Evolutionary conservation across 2,888 invertebrate genomes (phyloP).

Genomic region (Tetranychus piercei): DNA sequence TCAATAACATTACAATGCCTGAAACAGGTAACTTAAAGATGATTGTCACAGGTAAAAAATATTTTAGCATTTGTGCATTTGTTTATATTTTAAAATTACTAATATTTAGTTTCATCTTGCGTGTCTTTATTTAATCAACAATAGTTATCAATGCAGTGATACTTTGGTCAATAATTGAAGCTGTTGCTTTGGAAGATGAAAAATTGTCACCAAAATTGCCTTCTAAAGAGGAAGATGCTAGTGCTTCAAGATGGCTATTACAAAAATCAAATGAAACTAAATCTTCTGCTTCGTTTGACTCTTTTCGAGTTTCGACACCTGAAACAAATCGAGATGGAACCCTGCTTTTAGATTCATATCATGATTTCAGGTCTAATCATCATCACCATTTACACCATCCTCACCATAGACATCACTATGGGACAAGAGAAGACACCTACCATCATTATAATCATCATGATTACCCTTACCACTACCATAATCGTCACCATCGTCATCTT

Average conservation of each 20-base stretch:
- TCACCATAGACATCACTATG: neutral
- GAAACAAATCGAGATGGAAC: neutral
- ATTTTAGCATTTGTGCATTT: too few species aligned
- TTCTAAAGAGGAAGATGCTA: too few species aligned
- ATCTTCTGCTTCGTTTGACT: neutral
- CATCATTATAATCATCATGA: neutral
- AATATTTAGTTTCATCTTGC: neutral
- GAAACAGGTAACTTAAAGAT: too few species aligned
- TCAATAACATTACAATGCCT: too few species aligned
- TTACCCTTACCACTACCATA: neutral
- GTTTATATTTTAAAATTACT: neutral
- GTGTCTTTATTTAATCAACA: too few species aligned
- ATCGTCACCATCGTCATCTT: neutral
- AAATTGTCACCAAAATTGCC: too few species aligned
- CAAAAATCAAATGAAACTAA: constrained; percentile 1
- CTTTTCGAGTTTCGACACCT: constrained; percentile 6
- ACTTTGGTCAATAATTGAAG: too few species aligned
- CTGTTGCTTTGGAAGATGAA: too few species aligned
- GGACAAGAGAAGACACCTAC: neutral
- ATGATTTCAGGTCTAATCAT: neutral
- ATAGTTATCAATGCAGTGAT: too few species aligned
- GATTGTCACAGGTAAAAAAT: neutral
- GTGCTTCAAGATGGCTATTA: too few species aligned
- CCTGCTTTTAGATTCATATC: constrained; percentile 2
- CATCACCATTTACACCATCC: neutral